phyloP scores from a whole-genome alignment of 1,140 invertebrate genomes.

The Pectinophora gossypiella region DNA sequence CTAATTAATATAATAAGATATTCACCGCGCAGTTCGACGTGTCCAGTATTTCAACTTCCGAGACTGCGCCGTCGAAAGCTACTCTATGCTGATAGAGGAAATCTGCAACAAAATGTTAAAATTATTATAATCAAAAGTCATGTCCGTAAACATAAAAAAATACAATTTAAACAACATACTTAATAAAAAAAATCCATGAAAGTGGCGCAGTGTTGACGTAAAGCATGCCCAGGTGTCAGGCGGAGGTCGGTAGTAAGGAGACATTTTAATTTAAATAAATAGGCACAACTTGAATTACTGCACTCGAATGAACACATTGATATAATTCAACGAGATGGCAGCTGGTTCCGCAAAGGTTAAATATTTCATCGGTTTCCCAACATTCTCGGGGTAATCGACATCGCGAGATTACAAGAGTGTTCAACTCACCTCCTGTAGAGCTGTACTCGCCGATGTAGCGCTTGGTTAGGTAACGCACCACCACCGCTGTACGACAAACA shows the following conservation, averaged over 20 bases:
- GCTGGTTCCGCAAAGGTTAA: too few species aligned
- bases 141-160: not conserved
- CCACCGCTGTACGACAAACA: conserved; percentile 86
- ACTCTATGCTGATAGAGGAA: conserved; percentile 87
- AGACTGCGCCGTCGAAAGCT: conserved; percentile 85
- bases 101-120: conserved; percentile 79
- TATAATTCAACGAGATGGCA: too few species aligned
- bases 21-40: conserved; percentile 88
- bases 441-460: conserved; percentile 89
- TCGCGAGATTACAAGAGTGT: too few species aligned
- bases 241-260: conserved; percentile 34
- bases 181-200: not conserved
- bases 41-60: conserved; percentile 89
- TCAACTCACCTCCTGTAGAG: conserved; percentile 83
- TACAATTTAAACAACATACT: not conserved
- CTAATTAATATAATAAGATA: conserved; percentile 22
- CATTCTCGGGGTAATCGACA: too few species aligned
- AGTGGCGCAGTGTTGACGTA: not conserved
- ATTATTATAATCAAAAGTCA: conserved; percentile 14
- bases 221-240: not conserved
- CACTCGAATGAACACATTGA: too few species aligned
- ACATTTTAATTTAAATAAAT: conserved; percentile 27
- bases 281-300: too few species aligned
- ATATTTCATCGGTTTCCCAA: too few species aligned
- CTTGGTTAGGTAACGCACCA: conserved; percentile 87